These are phyloP conservation scores for Pangasius macronema DNA, from an alignment of 2,797 vertebrate genomes.

Conservation along the genomic window DNA sequence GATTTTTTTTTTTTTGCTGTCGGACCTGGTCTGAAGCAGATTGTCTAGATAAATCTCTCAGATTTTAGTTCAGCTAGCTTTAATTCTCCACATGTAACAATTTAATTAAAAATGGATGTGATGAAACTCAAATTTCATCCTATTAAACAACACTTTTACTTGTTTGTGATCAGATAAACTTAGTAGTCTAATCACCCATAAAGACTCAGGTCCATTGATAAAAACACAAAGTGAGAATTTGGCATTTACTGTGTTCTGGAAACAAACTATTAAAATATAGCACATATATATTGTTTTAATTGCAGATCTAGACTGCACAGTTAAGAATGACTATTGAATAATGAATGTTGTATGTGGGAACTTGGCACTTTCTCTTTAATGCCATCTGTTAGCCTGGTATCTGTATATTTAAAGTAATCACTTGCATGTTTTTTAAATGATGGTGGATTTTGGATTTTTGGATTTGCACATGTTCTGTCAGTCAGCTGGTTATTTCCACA, in stretches of 20 bases:
- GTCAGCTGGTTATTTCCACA: not conserved
- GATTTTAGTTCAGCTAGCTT: not conserved
- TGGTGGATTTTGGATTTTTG: not conserved
- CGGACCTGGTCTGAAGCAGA: not conserved
- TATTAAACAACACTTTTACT: not conserved
- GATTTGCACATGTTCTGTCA: not conserved
- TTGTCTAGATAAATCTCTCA: not conserved
- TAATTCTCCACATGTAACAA: not conserved
- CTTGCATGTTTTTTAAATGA: not conserved
- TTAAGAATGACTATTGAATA: not conserved
- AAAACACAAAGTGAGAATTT: not conserved
- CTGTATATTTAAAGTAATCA: not conserved
- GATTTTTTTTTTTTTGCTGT: not conserved
- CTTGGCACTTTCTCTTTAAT: not conserved
- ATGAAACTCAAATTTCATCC: not conserved
- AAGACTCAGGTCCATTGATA: not conserved
- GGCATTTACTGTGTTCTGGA: not conserved
- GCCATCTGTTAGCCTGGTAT: not conserved
- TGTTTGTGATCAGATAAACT: not conserved
- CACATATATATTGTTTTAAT: not conserved
- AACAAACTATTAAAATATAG: not conserved
- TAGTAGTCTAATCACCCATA: not conserved
- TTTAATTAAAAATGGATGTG: not conserved
- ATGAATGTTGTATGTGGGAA: not conserved
- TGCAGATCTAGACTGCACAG: not conserved